Evolutionary conservation across 2,888 invertebrate genomes (phyloP).

Genomic region (Ischnura elegans): DNA sequence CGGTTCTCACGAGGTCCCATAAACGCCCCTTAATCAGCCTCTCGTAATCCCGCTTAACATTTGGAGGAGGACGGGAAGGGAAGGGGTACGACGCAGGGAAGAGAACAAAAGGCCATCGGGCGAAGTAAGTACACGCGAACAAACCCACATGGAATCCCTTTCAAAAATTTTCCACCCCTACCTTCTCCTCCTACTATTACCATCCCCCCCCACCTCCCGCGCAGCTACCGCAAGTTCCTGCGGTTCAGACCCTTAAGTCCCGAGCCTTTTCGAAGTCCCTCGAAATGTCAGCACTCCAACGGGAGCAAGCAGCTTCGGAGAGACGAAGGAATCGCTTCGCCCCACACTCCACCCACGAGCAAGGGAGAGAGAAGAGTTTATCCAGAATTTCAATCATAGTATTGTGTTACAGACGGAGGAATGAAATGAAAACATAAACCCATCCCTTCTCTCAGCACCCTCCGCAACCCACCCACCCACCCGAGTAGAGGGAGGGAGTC

Average conservation of each 20-base stretch:
- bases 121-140: not conserved
- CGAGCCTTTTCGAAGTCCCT: not conserved
- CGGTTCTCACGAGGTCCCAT: not conserved
- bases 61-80: not conserved
- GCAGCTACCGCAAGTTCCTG: not conserved
- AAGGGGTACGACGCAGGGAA: not conserved
- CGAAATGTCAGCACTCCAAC: constrained; percentile 57
- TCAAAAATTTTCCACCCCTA: not conserved
- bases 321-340: not conserved
- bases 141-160: not conserved
- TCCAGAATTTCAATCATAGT: constrained; percentile 38
- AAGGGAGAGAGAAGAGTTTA: too few species aligned
- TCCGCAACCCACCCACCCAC: constrained; percentile 79
- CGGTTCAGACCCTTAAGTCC: not conserved
- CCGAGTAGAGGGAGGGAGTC: constrained; percentile 74
- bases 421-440: constrained; percentile 68
- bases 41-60: not conserved
- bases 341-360: constrained; percentile 7
- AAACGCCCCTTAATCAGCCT: not conserved
- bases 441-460: constrained; percentile 68
- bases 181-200: too few species aligned
- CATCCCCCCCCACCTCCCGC: too few species aligned
- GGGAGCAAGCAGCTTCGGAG: not conserved
- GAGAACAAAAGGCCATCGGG: not conserved
- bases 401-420: constrained; percentile 33